phyloP scores from a whole-genome alignment of 2,888 invertebrate species.

The Pterostichus niger region DNA sequence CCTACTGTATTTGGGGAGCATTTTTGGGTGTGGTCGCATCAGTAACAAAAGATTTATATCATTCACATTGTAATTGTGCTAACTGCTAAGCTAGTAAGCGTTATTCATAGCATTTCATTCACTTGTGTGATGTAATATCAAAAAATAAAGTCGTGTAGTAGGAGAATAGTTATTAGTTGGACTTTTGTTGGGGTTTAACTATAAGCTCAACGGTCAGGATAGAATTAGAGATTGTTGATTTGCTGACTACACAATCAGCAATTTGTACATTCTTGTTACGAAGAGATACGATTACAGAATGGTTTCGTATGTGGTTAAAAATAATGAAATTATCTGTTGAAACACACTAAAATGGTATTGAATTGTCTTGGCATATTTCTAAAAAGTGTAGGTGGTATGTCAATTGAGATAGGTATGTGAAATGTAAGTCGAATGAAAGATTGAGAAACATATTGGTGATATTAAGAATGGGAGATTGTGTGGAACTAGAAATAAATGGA shows the following conservation, averaged over 20 bases:
- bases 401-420: too few species aligned
- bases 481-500: too few species aligned
- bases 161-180: constrained; percentile 27
- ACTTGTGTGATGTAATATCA: constrained; percentile 38
- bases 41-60: constrained; percentile 51
- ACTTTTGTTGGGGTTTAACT: not conserved
- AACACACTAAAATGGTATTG: too few species aligned
- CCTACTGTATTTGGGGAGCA: constrained; percentile 59
- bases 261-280: constrained; percentile 5
- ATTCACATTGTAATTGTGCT: constrained; percentile 22
- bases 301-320: not conserved
- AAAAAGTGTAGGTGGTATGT: too few species aligned
- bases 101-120: constrained; percentile 45
- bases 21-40: constrained; percentile 44
- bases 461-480: too few species aligned
- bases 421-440: too few species aligned
- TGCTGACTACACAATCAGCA: not conserved
- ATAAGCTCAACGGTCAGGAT: not conserved
- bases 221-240: not conserved
- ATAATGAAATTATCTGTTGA: too few species aligned
- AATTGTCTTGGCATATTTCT: too few species aligned
- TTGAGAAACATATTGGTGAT: too few species aligned
- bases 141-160: constrained; percentile 29
- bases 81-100: constrained; percentile 15
- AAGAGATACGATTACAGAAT: not conserved